These are phyloP conservation scores for Cassiopea andromeda DNA, from an alignment of 30 jellyfish, hydroid and myxozoan species.

Conservation along the genomic window DNA sequence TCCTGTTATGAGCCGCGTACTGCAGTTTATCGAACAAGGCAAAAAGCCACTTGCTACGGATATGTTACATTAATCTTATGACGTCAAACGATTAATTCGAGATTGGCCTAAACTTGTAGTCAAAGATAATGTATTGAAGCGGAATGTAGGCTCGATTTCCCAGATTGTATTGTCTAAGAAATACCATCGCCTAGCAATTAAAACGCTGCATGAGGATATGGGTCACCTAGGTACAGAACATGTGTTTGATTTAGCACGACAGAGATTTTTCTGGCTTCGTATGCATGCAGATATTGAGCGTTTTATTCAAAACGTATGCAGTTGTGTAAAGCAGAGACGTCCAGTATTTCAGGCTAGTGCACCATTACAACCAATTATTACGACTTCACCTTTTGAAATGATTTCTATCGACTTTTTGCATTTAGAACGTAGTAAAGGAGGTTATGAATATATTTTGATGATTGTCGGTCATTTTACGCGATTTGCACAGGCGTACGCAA, in stretches of 20 bases:
- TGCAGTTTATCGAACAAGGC: neutral
- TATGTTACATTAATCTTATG: neutral
- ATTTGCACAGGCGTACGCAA: conserved; percentile 58
- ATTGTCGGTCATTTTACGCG: conserved; percentile 64
- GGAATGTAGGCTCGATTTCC: neutral
- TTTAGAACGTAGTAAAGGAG: conserved; percentile 54
- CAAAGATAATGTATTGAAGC: neutral
- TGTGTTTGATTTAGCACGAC: neutral
- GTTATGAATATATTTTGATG: conserved; percentile 55
- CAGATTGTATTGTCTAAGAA: neutral
- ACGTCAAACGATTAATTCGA: neutral
- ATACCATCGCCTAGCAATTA: neutral
- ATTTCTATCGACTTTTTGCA: conserved; percentile 42
- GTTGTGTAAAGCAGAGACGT: conserved; percentile 32
- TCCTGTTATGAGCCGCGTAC: neutral
- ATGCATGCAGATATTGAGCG: conserved; percentile 24
- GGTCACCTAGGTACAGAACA: conserved; percentile 43
- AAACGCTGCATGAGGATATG: conserved; percentile 32
- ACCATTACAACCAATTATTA: neutral
- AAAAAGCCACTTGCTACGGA: neutral
- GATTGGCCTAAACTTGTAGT: conserved; percentile 1
- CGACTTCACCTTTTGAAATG: conserved; percentile 44
- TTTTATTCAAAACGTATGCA: conserved; percentile 6
- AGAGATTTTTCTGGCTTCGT: neutral
- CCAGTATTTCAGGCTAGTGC: conserved; percentile 31